A percentile compares a stretch with the other conserved stretches of the same genome.
These are phyloP conservation scores for Speoplatyrhinus poulsoni DNA, from an alignment of 2,113 vertebrate genomes.

Conservation along the genomic window DNA sequence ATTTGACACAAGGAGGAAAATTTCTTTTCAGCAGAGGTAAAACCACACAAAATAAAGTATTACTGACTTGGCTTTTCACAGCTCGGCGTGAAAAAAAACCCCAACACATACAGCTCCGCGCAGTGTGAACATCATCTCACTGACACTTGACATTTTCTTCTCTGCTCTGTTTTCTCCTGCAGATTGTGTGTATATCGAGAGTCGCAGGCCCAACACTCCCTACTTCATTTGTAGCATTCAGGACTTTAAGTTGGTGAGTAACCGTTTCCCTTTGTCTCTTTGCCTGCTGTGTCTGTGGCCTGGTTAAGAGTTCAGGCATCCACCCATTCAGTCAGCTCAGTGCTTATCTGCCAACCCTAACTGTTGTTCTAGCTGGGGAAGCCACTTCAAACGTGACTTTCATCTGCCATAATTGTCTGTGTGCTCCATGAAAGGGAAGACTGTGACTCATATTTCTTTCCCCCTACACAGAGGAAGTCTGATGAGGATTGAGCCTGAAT, in stretches of 20 bases:
- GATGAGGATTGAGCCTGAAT: conserved; percentile 22
- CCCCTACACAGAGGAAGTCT: background rate
- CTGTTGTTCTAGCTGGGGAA: conserved; percentile 45
- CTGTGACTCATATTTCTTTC: conserved; percentile 9
- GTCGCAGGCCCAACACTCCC: conserved; percentile 94
- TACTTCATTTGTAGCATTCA: conserved; percentile 99
- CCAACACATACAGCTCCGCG: conserved; percentile 30
- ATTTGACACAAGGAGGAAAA: conserved; percentile 72
- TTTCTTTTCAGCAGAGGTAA: conserved; percentile 67
- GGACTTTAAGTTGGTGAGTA: conserved; percentile 99
- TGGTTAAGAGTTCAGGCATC: conserved; percentile 14
- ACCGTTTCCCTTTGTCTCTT: conserved; percentile 32
- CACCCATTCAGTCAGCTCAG: conserved; percentile 7
- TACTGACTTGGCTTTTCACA: conserved; percentile 21
- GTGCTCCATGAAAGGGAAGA: conserved; percentile 24
- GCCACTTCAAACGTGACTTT: conserved; percentile 38
- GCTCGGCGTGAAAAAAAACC: conserved; percentile 35
- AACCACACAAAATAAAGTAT: conserved; percentile 55
- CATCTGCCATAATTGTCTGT: conserved; percentile 21
- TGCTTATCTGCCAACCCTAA: conserved; percentile 28
- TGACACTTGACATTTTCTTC: conserved; percentile 10
- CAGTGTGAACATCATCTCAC: conserved; percentile 47
- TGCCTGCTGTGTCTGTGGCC: conserved; percentile 14
- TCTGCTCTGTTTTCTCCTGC: conserved; percentile 56
- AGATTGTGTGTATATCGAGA: conserved; percentile 99